phyloP scores from a whole-genome alignment of 2,797 vertebrate species.

The Phoeniculus purpureus region DNA sequence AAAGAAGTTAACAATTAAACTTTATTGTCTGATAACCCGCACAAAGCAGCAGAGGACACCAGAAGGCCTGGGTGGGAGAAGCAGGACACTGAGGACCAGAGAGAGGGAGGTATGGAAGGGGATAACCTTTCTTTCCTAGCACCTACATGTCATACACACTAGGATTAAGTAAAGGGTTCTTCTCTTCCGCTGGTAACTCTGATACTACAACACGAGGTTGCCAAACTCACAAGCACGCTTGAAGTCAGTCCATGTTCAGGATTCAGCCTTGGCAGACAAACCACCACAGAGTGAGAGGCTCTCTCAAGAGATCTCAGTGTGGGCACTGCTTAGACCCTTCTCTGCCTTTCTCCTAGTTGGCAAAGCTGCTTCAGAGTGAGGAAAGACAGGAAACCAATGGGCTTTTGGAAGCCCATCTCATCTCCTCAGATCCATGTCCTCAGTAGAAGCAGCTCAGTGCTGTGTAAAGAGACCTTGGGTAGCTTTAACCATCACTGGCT shows the following conservation, averaged over 20 bases:
- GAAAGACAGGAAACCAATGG: not conserved
- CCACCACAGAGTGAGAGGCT: fast-evolving
- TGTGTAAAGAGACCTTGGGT: not conserved
- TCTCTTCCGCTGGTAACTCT: not conserved
- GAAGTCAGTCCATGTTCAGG: fast-evolving
- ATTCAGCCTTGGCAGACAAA: not conserved
- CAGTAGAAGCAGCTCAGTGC: not conserved
- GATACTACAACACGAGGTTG: not conserved
- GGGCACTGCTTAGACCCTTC: not conserved
- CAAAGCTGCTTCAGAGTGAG: not conserved
- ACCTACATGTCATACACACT: not conserved
- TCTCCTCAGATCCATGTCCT: not conserved
- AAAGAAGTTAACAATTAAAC: not conserved
- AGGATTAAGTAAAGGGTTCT: not conserved
- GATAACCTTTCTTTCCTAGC: not conserved
- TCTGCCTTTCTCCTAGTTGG: too few relatives aligned
- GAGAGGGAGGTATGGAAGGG: not conserved
- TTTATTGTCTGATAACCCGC: not conserved
- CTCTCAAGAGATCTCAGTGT: not conserved
- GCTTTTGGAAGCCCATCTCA: not conserved
- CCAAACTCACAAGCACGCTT: not conserved
- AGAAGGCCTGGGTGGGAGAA: not conserved
- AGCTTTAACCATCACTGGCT: not conserved
- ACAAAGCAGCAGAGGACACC: not conserved
- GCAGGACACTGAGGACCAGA: not conserved